Base-by-base conservation (phyloP, 2,797 vertebrate genomes). In the Esox lucius region DNA sequence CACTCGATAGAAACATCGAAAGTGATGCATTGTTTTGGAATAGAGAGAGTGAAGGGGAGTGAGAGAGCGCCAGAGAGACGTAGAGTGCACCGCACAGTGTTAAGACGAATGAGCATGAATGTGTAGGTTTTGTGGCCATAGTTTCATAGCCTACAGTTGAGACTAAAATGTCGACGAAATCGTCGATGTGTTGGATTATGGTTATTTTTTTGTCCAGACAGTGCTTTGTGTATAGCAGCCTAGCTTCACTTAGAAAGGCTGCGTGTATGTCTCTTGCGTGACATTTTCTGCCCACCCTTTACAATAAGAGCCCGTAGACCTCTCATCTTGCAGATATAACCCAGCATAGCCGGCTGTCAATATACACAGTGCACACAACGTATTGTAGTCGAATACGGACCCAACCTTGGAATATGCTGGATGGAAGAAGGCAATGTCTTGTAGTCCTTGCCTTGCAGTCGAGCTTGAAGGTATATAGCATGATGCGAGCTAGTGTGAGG, bases 21-120 rank as follows among this genome's bases (percentile, higher is more conserved):
- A 90, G 89, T 93, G 92, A 93, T 92, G 90, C 89, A 92, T 92
- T 92, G 89, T 92, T 89, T 88, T 83, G 87, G 86, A 89, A 90
- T 87, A 84, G 85, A 85, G 87, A 78, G 77, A 51, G 13, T 5
- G 66, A 19, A 19, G 7, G 16, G 17, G 16, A 67, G 72, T 79
- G 72, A 74, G 39, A 82, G 70, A 67, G 16, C 16, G 26, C 17
- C 61, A 33, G 67, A 48, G 39, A 48, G 67, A 16, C 28, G 22
- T 8, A 15, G 46, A 73, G 49, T 13, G 39, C 42, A 46, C 42
- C 42, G 75, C 61, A 61, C 69, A 64, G 75, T 74, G 82, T 68
- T 74, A 75, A 85, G 81, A 86, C 83, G 86, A 89, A 85, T 80
- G 80, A 83, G 8, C 68, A 59, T 68, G 67, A 15, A 15, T 68